Base-by-base conservation (phyloP, 2,797 vertebrate genomes). In the Micrastur ruficollis region DNA sequence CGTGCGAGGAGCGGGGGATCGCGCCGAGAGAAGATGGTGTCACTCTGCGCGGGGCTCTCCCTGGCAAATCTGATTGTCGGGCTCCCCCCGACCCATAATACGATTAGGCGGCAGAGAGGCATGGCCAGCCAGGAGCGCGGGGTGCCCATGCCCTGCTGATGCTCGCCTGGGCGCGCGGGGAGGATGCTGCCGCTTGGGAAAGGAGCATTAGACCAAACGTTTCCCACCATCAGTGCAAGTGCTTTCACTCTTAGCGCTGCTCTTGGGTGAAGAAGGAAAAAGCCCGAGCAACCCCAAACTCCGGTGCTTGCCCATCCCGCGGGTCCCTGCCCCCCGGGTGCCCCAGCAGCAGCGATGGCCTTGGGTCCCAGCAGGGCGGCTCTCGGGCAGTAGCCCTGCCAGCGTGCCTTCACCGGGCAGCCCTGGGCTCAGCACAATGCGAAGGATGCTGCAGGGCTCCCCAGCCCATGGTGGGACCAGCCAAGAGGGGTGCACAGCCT, bases 31-130 rank as follows among this genome's bases (percentile, higher is more conserved):
- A 98, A 99, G 99, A 98, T 98, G 98, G 98, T 99, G 98, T 98
- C 98, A 98, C 98, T 98, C 98, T 93, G 98, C 97, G 98, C 96
- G 96, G 98, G 98, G 98, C 98, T 98, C 98, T 98, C 98, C 79
- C 91, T 97, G 98, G 98, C 98, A 99, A 99, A 99, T 99, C 98
- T 97, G 98, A 99, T 98, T 99, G 98, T 98, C 98, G 98, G 98
- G 97, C 98, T 98, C 97, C 97, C 93, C 90, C 95, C 73, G 95
- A 93, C 98, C 98, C 98, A 94, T 98, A 97, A 98, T 97, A 98
- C 97, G 98, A 99, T 98, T 99, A 99, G 98, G 98, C 96, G 98
- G 98, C 98, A 98, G 98, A 98, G 98, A 98, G 98, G 98, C 94
- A 96, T 97, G 98, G 29, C 20, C 8, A 4, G 62, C 0, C 6